Evolutionary conservation across 2,797 vertebrate species (phyloP).

Genomic region (Sebastes matsubarae): DNA sequence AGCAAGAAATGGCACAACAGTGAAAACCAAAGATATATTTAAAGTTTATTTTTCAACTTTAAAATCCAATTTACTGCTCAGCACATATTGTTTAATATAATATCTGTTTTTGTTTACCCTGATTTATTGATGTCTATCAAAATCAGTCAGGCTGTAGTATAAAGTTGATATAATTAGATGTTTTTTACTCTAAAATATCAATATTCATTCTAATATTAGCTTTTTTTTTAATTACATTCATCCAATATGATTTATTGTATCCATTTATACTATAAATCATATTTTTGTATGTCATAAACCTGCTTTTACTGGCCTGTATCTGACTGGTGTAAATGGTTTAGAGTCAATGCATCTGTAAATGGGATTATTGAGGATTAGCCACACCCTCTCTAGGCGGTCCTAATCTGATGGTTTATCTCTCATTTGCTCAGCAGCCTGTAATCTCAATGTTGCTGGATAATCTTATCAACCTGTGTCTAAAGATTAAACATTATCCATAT

Average conservation of each 20-base stretch:
- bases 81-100: too few species aligned
- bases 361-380: conserved; percentile 70
- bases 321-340: conserved; percentile 42
- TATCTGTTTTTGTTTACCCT: background rate
- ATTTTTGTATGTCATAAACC: background rate
- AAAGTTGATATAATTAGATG: background rate
- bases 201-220: background rate
- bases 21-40: background rate
- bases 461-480: conserved; percentile 36
- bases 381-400: conserved; percentile 24
- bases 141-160: background rate
- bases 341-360: conserved; percentile 38
- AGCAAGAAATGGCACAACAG: background rate
- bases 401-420: conserved; percentile 56
- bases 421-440: conserved; percentile 20
- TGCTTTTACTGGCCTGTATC: background rate
- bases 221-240: background rate
- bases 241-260: background rate
- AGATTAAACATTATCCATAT: background rate
- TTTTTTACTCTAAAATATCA: background rate
- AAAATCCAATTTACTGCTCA: background rate
- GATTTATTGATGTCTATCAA: background rate
- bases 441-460: conserved; percentile 31
- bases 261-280: too few species aligned
- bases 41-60: background rate